These are phyloP conservation scores for Lysandra coridon DNA, from an alignment of 2,888 invertebrate genomes.

Conservation along the genomic window DNA sequence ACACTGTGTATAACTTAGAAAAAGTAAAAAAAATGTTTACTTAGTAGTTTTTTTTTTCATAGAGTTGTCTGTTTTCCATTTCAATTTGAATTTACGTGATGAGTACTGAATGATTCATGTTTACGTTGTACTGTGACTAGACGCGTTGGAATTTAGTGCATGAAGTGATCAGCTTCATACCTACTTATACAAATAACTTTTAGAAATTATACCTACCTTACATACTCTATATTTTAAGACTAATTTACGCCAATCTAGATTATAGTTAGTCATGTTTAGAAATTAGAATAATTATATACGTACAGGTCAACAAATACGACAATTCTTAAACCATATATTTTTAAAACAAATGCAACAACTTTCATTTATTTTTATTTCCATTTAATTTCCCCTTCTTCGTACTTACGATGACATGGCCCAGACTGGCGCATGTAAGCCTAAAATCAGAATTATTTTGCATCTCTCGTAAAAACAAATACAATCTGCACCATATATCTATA, in stretches of 20 bases:
- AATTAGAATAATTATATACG: too few species aligned
- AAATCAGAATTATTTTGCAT: too few species aligned
- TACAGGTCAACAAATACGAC: too few species aligned
- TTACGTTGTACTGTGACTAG: neutral
- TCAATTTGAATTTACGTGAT: neutral
- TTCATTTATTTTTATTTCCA: too few species aligned
- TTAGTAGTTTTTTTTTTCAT: too few species aligned
- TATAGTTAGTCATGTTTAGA: neutral
- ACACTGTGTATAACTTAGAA: neutral
- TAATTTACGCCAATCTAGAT: neutral
- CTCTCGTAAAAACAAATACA: too few species aligned
- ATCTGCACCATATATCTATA: too few species aligned
- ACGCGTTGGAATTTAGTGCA: neutral
- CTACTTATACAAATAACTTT: neutral
- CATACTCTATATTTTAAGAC: neutral
- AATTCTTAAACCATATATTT: too few species aligned
- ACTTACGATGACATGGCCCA: too few species aligned
- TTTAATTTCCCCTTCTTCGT: too few species aligned
- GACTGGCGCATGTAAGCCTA: too few species aligned
- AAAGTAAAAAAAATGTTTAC: neutral
- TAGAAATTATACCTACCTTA: neutral
- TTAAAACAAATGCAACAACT: too few species aligned
- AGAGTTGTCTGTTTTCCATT: neutral
- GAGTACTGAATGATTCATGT: conserved; percentile 1
- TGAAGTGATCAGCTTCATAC: neutral